Conservation (phyloP, 2,113 vertebrate genomes). For the Osmerus mordax region DNA sequence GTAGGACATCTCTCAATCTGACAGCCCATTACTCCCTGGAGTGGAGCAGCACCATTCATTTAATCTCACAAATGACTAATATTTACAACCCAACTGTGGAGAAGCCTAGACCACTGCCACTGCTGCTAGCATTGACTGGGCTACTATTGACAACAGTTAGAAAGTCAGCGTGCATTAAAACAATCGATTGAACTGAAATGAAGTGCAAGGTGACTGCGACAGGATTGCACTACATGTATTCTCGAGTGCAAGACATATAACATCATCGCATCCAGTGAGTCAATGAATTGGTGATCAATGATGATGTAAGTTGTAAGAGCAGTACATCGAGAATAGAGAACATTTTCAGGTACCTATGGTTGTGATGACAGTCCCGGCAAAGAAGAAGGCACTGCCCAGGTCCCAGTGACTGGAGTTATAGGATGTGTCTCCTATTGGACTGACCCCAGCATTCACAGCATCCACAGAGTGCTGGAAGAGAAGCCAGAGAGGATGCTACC, state of each 20-base stretch:
- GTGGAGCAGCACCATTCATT: conserved; percentile 4
- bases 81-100: background rate
- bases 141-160: no score
- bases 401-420: conserved; percentile 96
- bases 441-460: conserved; percentile 90
- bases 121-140: background rate
- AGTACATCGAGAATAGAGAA: background rate
- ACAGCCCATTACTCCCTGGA: conserved; percentile 10
- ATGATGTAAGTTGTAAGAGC: no score
- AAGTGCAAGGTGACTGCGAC: no score
- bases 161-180: no score
- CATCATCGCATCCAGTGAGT: no score
- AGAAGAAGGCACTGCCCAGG: conserved; percentile 97
- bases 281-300: no score
- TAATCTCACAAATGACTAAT: conserved; percentile 1
- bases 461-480: conserved; percentile 84
- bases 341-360: conserved; percentile 84
- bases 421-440: conserved; percentile 85
- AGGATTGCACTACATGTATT: no score
- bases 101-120: background rate
- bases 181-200: no score
- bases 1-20: background rate
- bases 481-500: conserved; percentile 6
- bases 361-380: conserved; percentile 97
- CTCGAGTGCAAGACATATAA: no score